Evolutionary conservation across 2,888 invertebrate species (phyloP).

Genomic region (Ceraclea dissimilis): DNA sequence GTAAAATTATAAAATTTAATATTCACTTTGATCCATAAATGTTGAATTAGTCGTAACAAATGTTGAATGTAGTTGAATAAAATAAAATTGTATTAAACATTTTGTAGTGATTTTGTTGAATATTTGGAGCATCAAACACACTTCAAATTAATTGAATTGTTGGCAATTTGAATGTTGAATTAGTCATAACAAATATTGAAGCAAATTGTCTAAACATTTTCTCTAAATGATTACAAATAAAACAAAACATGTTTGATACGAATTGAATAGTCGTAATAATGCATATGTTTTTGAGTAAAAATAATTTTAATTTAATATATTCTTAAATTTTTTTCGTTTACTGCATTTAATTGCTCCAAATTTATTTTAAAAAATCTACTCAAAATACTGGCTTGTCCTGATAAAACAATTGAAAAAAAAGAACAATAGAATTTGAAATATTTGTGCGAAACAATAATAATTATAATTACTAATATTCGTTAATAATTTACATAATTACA

Average conservation of each 20-base stretch:
- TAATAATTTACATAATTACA: background rate
- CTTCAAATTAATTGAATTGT: too few species aligned
- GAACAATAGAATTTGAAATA: too few species aligned
- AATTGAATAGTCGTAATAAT: too few species aligned
- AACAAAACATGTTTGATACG: too few species aligned
- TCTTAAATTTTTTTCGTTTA: too few species aligned
- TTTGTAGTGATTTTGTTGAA: background rate
- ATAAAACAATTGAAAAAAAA: background rate
- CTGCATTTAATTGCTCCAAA: too few species aligned
- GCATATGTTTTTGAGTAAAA: too few species aligned
- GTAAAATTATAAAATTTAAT: background rate
- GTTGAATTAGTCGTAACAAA: background rate
- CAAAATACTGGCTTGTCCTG: conserved; percentile 4
- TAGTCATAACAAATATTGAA: too few species aligned
- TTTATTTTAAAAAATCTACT: background rate
- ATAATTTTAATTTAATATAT: too few species aligned
- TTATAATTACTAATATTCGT: background rate
- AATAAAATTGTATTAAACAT: background rate
- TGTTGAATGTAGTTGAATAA: background rate
- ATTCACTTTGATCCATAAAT: background rate
- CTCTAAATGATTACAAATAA: too few species aligned
- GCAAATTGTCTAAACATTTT: background rate
- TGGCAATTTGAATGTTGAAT: too few species aligned
- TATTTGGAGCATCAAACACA: too few species aligned
- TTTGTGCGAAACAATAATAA: background rate